A percentile compares a stretch with the other conserved stretches of the same genome.
phyloP scores from a whole-genome alignment of 2,113 vertebrate genomes.

The Porphyrio hochstetteri region DNA sequence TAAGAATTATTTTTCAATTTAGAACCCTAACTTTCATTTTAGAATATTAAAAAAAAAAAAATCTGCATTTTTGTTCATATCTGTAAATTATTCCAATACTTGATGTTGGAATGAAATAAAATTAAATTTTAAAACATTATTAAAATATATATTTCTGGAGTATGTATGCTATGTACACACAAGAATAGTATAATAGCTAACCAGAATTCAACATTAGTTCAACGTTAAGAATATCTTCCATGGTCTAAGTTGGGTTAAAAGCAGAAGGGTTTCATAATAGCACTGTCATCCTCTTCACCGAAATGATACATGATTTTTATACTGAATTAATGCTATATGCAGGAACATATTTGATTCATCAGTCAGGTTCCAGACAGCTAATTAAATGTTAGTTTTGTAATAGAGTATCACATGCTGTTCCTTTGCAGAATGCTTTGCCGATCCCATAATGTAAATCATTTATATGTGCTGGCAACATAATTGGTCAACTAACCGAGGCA shows the following conservation, averaged over 20 bases:
- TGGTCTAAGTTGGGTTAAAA: neutral
- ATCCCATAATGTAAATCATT: neutral
- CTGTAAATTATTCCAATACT: neutral
- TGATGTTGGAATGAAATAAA: neutral
- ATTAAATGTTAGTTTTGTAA: neutral
- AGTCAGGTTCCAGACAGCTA: neutral
- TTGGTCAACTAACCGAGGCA: accelerated
- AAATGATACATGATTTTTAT: neutral
- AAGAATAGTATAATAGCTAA: neutral
- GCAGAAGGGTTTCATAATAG: neutral
- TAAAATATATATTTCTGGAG: neutral
- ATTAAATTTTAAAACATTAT: neutral
- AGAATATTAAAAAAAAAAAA: neutral
- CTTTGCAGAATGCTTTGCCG: accelerated
- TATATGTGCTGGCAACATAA: neutral
- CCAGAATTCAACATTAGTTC: neutral
- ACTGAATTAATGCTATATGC: neutral
- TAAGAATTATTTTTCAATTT: neutral
- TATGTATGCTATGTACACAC: too few species aligned
- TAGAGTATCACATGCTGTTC: neutral
- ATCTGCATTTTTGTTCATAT: neutral
- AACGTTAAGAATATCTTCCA: neutral
- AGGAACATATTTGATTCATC: neutral
- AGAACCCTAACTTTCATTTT: neutral
- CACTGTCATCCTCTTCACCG: neutral